phyloP scores from a whole-genome alignment of 2,797 vertebrate species.

The Ctenochaetus hawaiiensis region DNA sequence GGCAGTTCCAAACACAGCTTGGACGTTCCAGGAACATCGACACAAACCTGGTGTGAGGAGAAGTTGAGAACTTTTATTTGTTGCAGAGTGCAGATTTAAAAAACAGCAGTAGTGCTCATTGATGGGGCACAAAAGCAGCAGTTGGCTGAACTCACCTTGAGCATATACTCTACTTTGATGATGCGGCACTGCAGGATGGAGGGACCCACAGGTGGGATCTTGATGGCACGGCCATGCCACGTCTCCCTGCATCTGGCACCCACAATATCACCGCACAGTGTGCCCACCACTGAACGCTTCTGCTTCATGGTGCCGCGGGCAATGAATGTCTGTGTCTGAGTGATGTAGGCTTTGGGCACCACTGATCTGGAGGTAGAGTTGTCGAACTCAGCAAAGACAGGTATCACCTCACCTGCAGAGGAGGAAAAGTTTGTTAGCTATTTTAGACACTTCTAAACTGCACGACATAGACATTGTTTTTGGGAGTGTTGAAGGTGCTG shows the following conservation, averaged over 20 bases:
- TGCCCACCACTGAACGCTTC: constrained; percentile 93
- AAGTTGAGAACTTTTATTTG: background rate
- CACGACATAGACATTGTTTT: background rate
- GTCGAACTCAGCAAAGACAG: constrained; percentile 95
- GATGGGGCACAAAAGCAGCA: background rate
- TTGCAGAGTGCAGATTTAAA: background rate
- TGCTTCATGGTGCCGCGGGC: constrained; percentile 95
- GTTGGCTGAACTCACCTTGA: constrained; percentile 88
- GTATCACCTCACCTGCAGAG: constrained; percentile 93
- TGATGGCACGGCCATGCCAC: constrained; percentile 94
- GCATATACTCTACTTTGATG: constrained; percentile 93
- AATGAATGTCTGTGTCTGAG: constrained; percentile 96
- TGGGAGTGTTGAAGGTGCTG: background rate
- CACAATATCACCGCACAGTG: constrained; percentile 88
- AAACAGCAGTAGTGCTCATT: background rate
- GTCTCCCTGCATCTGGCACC: constrained; percentile 85
- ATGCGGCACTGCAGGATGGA: constrained; percentile 96
- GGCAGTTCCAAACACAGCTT: constrained; percentile 95
- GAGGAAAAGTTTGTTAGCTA: background rate
- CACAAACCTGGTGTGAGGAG: constrained; percentile 88
- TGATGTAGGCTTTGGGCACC: constrained; percentile 92
- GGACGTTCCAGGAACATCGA: constrained; percentile 94
- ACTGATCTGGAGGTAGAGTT: constrained; percentile 91
- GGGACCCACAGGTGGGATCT: constrained; percentile 94
- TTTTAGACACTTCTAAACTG: background rate